phyloP scores from a whole-genome alignment of 1,140 invertebrate genomes.

The Philaenus spumarius region DNA sequence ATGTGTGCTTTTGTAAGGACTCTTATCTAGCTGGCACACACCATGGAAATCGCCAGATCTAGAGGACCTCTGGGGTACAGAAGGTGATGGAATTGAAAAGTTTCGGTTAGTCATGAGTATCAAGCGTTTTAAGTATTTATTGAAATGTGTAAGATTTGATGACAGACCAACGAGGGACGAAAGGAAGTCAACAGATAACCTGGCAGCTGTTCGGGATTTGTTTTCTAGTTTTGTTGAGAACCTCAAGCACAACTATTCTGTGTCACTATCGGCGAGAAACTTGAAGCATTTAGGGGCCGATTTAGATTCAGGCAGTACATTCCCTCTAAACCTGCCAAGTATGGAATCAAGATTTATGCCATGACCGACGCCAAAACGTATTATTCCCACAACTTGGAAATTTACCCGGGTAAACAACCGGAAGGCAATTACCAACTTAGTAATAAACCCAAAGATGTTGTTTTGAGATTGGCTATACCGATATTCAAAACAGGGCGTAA shows the following conservation, averaged over 20 bases:
- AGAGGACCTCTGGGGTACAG: neutral
- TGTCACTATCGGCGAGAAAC: conserved; percentile 38
- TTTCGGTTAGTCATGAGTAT: neutral
- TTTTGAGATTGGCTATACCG: neutral
- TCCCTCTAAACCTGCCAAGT: conserved; percentile 38
- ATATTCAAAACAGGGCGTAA: neutral
- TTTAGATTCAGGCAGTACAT: conserved; percentile 40
- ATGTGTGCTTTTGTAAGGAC: too few species aligned
- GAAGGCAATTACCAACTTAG: conserved; percentile 30
- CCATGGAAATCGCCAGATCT: too few species aligned
- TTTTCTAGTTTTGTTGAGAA: neutral
- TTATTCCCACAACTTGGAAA: conserved; percentile 33
- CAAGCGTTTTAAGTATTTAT: conserved; percentile 9
- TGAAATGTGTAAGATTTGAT: conserved; percentile 1
- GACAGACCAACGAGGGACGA: neutral
- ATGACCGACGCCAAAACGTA: conserved; percentile 29
- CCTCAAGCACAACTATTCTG: neutral
- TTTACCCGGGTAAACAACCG: conserved; percentile 32
- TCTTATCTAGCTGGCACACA: too few species aligned
- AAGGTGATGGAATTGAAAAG: neutral
- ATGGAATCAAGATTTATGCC: conserved; percentile 35
- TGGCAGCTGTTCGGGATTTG: neutral
- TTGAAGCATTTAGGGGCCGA: conserved; percentile 38
- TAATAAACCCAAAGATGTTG: conserved; percentile 25
- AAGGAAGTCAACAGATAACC: neutral